Base-by-base conservation (phyloP, 2,888 invertebrate species). In the Nymphalis urticae region DNA sequence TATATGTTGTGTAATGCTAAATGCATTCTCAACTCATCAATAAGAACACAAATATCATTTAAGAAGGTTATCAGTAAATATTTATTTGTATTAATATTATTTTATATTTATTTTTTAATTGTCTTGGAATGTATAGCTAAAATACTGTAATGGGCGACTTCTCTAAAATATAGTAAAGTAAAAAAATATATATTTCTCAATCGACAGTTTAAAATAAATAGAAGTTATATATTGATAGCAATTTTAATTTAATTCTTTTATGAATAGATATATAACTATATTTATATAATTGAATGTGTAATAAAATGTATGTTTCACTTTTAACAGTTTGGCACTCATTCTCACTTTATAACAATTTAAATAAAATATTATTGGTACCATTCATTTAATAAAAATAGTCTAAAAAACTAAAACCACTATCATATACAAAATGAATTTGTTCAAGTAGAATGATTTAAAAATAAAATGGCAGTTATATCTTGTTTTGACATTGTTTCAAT, bases 71-170 rank as follows among this genome's bases (percentile, higher is more conserved):
- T 6, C 8, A 58, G 36, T 27, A 42, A 42, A 19, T 58, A 58
- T 17, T 42, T 42, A 10, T 13, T 36, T 42, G 4, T 13, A 36
- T 42, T 58, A 19, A 27, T 27, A 54, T 54, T 58, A 42, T 19
- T n/a, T 19, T n/a, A 42, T 58, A 58, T 36, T 56, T 42, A 42
- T 42, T 17, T 58, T 19, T 58, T 53, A 32, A 10, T 62, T 50
- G 51, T 53, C 64, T 47, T 68, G 68, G 68, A 68, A 68, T 68
- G 68, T 64, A 47, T 62, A 62, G 27, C 17, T 62, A 54, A 54
- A 62, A 64, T 64, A 68, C 58, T 58, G 58, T 42, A 32, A 32
- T 56, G 54, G 13, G 53, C 21, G 53, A 17, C 32, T 6, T 56
- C 24, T 53, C 5, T 56, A 17, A 27, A 7, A 56, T 32, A 32